Conservation (phyloP, 2,888 invertebrate genomes). For the Aleiodes testaceus region DNA sequence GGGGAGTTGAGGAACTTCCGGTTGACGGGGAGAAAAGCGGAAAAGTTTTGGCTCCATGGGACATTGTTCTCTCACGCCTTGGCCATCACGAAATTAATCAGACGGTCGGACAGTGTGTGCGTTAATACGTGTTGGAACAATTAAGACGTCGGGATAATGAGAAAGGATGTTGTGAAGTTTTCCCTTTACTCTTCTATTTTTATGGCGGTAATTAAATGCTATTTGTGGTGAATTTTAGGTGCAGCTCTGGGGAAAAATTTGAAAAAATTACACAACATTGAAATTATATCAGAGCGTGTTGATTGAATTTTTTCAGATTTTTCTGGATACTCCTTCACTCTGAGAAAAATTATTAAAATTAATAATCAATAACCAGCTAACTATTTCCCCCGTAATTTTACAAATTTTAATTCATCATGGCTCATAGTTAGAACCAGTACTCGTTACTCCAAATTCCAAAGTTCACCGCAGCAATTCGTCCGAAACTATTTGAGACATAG, state of each 20-base stretch:
- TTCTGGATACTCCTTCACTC: too few relatives aligned
- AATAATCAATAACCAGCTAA: background rate
- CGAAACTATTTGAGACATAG: constrained; percentile 42
- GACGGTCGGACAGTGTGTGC: constrained; percentile 29
- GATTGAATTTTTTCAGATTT: too few relatives aligned
- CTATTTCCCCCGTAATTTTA: background rate
- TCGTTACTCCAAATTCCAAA: constrained; percentile 51
- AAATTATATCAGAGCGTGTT: too few relatives aligned
- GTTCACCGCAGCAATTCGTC: constrained; percentile 47
- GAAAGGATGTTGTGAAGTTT: background rate
- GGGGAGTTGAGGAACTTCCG: constrained; percentile 40
- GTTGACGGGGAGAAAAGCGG: constrained; percentile 4
- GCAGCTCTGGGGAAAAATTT: too few relatives aligned
- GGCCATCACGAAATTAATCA: constrained; percentile 43
- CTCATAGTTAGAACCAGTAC: constrained; percentile 5
- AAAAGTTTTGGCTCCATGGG: constrained; percentile 37
- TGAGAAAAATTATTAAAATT: too few relatives aligned
- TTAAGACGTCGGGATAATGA: constrained; percentile 29
- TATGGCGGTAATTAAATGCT: too few relatives aligned
- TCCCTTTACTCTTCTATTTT: background rate
- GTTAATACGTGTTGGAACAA: constrained; percentile 37
- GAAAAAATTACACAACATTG: too few relatives aligned
- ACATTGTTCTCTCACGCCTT: constrained; percentile 41
- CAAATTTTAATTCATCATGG: constrained; percentile 14
- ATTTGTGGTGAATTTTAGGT: too few relatives aligned